These are phyloP conservation scores for Lasioglossum baleicum DNA, from an alignment of 1,140 invertebrate species.

Conservation along the genomic window DNA sequence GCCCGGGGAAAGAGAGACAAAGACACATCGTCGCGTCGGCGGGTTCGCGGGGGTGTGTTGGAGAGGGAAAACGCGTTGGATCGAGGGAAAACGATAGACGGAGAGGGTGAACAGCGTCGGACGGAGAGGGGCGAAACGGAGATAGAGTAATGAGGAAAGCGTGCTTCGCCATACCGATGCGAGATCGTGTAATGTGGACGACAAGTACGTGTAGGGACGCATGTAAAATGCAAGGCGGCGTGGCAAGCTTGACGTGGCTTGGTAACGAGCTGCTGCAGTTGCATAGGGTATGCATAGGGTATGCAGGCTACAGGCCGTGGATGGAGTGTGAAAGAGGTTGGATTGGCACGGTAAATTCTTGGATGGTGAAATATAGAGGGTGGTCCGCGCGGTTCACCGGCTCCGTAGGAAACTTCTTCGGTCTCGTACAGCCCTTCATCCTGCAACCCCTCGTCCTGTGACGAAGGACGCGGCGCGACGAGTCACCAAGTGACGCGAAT, in stretches of 20 bases:
- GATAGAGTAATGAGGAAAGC: constrained; percentile 62
- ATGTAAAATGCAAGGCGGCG: constrained; percentile 64
- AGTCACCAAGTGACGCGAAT: not conserved
- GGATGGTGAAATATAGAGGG: constrained; percentile 34
- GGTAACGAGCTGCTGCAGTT: constrained; percentile 58
- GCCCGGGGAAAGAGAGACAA: not conserved
- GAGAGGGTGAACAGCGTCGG: not conserved
- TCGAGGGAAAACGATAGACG: constrained; percentile 8
- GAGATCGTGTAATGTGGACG: constrained; percentile 62
- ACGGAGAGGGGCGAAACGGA: not conserved
- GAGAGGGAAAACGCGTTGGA: not conserved
- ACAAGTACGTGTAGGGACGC: constrained; percentile 62
- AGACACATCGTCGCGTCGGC: not conserved
- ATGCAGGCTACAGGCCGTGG: constrained; percentile 30
- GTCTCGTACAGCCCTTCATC: not conserved
- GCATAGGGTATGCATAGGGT: constrained; percentile 57
- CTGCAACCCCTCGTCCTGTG: not conserved
- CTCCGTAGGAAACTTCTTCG: not conserved
- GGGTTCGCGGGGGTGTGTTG: no score
- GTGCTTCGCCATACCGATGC: constrained; percentile 63
- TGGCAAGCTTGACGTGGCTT: constrained; percentile 57
- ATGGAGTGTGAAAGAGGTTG: constrained; percentile 53
- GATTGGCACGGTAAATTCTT: constrained; percentile 59
- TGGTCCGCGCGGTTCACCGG: not conserved
- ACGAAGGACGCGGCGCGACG: not conserved